Evolutionary conservation across 2,888 invertebrate genomes (phyloP), one percentile per base, ranked within the genome.

Genomic region (Lasioglossum lativentre): DNA sequence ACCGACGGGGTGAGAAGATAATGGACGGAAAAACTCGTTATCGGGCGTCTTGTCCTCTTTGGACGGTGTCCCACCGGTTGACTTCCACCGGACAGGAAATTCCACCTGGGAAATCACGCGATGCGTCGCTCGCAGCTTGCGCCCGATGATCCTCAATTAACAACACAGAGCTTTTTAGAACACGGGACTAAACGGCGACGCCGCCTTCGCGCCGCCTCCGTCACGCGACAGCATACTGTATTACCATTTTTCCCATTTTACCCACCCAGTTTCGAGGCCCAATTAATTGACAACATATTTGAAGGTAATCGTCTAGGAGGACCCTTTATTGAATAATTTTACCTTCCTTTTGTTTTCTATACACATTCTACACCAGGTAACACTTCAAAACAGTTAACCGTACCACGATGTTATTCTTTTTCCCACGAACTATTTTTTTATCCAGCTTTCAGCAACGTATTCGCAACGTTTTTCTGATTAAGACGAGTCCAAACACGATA

Each of bases 81-180:
- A 66, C n/a, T 56, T 12, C 23, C 34, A 1, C 82, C 12, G 78
- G 75, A 81, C 78, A 75, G 72, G 75, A 78, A 87, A 83, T 83
- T 88, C 75, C 89, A 91, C 89, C 78, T 88, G 91, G 89, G 91
- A 91, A 91, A 91, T 91, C 89, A 85, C 82, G 83, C 85, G 86
- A 85, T 80, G 68, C 76, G 47, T 81, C 68, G 79, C 63, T 56
- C 76, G 40, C 76, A 63, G 74, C 81, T 34, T 59, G 47, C 27
- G 59, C 27, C 59, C 66, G 66, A 34, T 82, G 78, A 86, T 87
- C 23, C 86, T 88, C 88, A 90, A 92, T 92, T 89, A 90, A 89
- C 77, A 79, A 78, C 8, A 52, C 63, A 75, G 75, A 89, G 66
- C 87, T 87, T 86, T 89, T 92, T 87, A 86, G n/a, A 42, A 52